Evolutionary conservation across 2,113 vertebrate genomes (phyloP).

Genomic region (Lasiurus borealis): DNA sequence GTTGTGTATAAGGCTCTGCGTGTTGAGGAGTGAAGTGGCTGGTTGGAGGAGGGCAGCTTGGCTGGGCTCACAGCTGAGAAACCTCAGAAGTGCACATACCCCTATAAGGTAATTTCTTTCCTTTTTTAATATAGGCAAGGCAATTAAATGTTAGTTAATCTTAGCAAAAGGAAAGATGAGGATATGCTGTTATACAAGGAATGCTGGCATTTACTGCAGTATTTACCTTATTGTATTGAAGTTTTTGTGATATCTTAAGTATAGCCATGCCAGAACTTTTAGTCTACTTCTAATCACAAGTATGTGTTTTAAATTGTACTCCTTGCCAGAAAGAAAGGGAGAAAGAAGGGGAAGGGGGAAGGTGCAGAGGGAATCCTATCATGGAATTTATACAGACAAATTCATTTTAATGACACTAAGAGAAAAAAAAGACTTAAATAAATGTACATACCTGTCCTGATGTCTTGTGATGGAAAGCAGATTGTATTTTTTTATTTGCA

Average conservation of each 20-base stretch:
- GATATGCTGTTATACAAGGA: conserved; percentile 35
- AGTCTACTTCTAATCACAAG: conserved; percentile 42
- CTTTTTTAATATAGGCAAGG: conserved; percentile 74
- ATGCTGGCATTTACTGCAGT: conserved; percentile 54
- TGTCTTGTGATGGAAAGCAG: conserved; percentile 10
- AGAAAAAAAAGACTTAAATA: neutral
- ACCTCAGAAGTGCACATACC: conserved; percentile 77
- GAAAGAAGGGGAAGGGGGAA: neutral
- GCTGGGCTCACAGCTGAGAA: conserved; percentile 71
- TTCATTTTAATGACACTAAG: conserved; percentile 42
- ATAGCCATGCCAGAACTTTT: conserved; percentile 49
- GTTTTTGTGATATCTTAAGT: conserved; percentile 49
- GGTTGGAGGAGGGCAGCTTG: conserved; percentile 61
- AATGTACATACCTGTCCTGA: conserved; percentile 20
- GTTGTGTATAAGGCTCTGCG: conserved; percentile 34
- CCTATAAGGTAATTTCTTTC: conserved; percentile 86
- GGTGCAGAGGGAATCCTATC: neutral
- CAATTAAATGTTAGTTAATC: conserved; percentile 80
- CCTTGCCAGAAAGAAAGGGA: conserved; percentile 57
- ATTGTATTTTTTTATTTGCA: conserved; percentile 55
- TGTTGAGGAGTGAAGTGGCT: conserved; percentile 33
- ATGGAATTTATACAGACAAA: conserved; percentile 62
- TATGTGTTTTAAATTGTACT: conserved; percentile 54
- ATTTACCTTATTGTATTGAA: conserved; percentile 63
- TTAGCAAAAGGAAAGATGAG: conserved; percentile 52